Conservation (phyloP, 1,140 invertebrate species). For the Wiebesia pumilae region DNA sequence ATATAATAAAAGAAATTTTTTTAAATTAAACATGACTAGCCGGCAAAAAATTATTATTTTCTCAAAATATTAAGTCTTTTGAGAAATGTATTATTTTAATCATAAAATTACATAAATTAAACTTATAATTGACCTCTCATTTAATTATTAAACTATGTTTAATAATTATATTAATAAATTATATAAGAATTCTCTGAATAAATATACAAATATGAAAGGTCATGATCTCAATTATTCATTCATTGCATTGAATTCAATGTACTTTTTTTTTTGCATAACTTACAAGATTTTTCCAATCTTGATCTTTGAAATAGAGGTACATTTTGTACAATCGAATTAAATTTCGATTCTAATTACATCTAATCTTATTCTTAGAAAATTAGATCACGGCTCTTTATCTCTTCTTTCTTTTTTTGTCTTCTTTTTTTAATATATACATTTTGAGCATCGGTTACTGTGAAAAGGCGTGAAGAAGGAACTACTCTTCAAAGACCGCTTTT, state of each 20-base stretch:
- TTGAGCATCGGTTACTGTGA: background rate
- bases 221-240: conserved; percentile 2
- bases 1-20: no score
- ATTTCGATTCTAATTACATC: conserved; percentile 45
- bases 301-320: background rate
- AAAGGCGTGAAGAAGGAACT: background rate
- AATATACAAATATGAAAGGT: background rate
- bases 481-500: conserved; percentile 29
- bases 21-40: no score
- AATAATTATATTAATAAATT: no score
- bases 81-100: no score
- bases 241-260: background rate
- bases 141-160: no score
- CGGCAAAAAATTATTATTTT: no score
- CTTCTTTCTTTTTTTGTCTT: background rate
- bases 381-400: conserved; percentile 41
- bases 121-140: no score
- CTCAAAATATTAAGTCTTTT: no score
- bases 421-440: background rate
- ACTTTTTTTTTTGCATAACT: background rate
- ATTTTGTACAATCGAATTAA: background rate
- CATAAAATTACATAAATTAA: no score
- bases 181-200: no score
- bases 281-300: background rate
- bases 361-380: conserved; percentile 46